Evolutionary conservation across 2,888 invertebrate genomes (phyloP), one percentile per base, ranked within the genome.

Genomic region (Tachina fera): DNA sequence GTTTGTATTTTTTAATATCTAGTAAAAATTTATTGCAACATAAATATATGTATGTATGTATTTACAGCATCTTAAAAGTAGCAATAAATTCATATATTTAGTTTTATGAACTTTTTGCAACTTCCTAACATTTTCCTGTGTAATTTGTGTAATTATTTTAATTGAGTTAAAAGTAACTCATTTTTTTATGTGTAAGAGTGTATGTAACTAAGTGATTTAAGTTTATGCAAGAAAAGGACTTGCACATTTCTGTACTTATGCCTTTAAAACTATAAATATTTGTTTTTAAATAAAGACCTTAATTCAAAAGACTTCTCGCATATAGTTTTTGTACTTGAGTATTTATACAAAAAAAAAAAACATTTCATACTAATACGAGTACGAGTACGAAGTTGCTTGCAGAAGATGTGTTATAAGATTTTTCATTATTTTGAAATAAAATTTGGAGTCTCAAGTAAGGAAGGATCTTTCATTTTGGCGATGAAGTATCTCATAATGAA

Each of bases 141-240:
- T 11, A 74, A 49, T 67, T 58, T 49, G 16, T 67, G 11, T 45
- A 67, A 74, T 51, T 0, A 53, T 53, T 75, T 68, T 75, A 68
- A 81, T 81, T 74, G 45, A 68, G 67, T 61, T 74, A 53, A 51
- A 45, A 60, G 22, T 14, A 16, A 22, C 0, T 19, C 1, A 47
- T 45, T 19, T 9, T n/a, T 31, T 13, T 31, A 53, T 8, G 49
- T 39, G 14, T 39, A 6, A 0, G 31, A 31, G 31, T 31, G 6
- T 31, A 31, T 31, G 31, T n/a, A 8, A n/a, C 0, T 14, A 13
- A 14, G 1, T 13, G 1, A 5, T n/a, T 4, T 14, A 11, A 56
- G 4, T 41, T 31, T 31, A 1, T 31, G 31, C 31, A 72, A n/a
- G 31, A 47, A 60, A 60, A 60, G 6, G 10, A 39, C 9, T 58